phyloP scores from a whole-genome alignment of 2,113 vertebrate genomes.

The Phalacrocorax aristotelis region DNA sequence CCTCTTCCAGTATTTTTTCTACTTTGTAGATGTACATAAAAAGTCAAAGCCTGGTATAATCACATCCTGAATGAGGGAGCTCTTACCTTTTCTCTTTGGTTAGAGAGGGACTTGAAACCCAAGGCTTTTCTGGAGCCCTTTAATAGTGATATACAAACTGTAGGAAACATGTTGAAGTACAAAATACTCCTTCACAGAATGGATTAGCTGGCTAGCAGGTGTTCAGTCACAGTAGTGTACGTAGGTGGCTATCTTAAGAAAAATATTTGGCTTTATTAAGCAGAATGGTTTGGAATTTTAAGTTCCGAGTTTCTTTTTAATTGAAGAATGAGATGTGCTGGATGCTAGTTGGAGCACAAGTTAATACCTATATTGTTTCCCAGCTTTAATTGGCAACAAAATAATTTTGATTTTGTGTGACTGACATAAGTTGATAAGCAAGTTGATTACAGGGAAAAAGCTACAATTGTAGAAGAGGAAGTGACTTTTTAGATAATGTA shows the following conservation, averaged over 20 bases:
- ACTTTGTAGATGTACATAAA: background rate
- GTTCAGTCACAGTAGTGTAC: background rate
- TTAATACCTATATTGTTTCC: background rate
- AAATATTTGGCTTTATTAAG: background rate
- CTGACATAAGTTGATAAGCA: too few relatives aligned
- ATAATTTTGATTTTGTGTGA: too few relatives aligned
- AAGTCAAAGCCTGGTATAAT: background rate
- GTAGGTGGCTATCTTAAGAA: background rate
- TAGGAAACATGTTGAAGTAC: background rate
- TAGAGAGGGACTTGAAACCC: background rate
- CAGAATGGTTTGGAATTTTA: background rate
- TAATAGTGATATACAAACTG: background rate
- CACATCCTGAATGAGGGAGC: background rate
- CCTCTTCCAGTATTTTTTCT: slow-evolving; percentile 38
- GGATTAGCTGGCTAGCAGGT: background rate
- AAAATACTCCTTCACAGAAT: background rate
- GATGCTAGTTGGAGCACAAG: background rate
- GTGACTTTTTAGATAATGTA: too few relatives aligned
- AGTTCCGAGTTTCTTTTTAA: background rate
- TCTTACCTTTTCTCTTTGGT: background rate
- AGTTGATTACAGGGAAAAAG: too few relatives aligned
- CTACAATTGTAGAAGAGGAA: too few relatives aligned
- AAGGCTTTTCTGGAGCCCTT: background rate
- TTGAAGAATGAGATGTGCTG: background rate
- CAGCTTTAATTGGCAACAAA: background rate